Conservation (phyloP, 2,888 invertebrate species). For the Drosophila mercatorum region DNA sequence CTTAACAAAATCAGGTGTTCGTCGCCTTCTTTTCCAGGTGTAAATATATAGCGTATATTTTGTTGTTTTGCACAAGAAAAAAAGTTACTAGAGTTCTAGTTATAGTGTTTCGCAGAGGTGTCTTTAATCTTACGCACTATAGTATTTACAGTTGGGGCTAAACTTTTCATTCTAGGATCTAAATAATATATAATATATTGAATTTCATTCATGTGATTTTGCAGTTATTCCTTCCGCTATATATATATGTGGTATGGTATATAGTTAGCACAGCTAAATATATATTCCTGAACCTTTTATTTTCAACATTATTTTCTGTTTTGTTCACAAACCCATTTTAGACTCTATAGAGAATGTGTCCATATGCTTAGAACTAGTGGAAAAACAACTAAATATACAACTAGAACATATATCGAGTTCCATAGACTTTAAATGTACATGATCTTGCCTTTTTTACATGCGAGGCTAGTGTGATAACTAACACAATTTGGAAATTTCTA, state of each 20-base stretch:
- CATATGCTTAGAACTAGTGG: slow-evolving; percentile 25
- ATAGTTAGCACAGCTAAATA: slow-evolving; percentile 72
- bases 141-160: slow-evolving; percentile 56
- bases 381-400: slow-evolving; percentile 15
- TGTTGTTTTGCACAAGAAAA: slow-evolving; percentile 64
- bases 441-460: slow-evolving; percentile 16
- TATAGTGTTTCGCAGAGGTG: slow-evolving; percentile 29
- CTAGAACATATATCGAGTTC: slow-evolving; percentile 4
- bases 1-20: slow-evolving; percentile 16
- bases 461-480: background rate
- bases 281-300: slow-evolving; percentile 73
- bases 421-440: slow-evolving; percentile 32
- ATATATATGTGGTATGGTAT: background rate
- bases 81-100: slow-evolving; percentile 47
- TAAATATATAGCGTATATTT: slow-evolving; percentile 34
- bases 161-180: background rate
- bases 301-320: slow-evolving; percentile 1
- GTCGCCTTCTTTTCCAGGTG: slow-evolving; percentile 20
- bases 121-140: slow-evolving; percentile 47
- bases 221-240: slow-evolving; percentile 4
- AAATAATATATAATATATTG: slow-evolving; percentile 29
- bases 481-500: background rate
- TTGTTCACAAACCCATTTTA: slow-evolving; percentile 10
- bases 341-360: slow-evolving; percentile 34
- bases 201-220: slow-evolving; percentile 56